Evolutionary conservation across 1,140 invertebrate genomes (phyloP).

Genomic region (Micrasema minimum): DNA sequence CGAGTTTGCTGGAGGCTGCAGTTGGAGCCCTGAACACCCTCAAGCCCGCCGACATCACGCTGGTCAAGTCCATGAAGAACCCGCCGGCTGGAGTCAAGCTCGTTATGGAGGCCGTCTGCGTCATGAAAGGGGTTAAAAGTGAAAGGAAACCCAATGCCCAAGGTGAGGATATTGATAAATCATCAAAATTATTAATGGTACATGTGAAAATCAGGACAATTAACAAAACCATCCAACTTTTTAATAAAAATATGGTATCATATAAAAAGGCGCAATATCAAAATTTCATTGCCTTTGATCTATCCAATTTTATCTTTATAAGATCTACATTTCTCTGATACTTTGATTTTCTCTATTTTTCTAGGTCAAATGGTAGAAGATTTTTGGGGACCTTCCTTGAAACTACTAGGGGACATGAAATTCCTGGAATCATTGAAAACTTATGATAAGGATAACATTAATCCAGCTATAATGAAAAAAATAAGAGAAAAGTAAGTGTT

Average conservation of each 20-base stretch:
- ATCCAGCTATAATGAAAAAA: constrained; percentile 84
- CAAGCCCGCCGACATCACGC: constrained; percentile 90
- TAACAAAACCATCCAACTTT: too few relatives aligned
- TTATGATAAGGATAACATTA: constrained; percentile 94
- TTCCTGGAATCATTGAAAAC: constrained; percentile 87
- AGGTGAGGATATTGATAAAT: constrained; percentile 56
- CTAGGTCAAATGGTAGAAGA: constrained; percentile 84
- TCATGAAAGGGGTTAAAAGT: constrained; percentile 92
- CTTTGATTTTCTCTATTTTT: too few relatives aligned
- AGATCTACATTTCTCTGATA: too few relatives aligned
- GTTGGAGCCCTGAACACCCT: constrained; percentile 90
- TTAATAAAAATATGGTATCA: too few relatives aligned
- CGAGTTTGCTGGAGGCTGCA: constrained; percentile 92
- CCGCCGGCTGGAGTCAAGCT: constrained; percentile 93
- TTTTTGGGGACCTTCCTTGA: constrained; percentile 93
- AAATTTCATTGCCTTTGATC: too few relatives aligned
- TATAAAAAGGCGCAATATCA: too few relatives aligned
- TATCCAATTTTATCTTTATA: too few relatives aligned
- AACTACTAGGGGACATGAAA: constrained; percentile 89
- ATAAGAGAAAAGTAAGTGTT: constrained; percentile 81
- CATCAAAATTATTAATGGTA: too few relatives aligned
- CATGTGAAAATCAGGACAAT: too few relatives aligned
- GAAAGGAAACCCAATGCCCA: constrained; percentile 87
- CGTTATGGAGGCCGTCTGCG: constrained; percentile 96
- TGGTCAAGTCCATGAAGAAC: constrained; percentile 98